Evolutionary conservation across 2,888 invertebrate species (phyloP).

Genomic region (Cheilosia urbana): DNA sequence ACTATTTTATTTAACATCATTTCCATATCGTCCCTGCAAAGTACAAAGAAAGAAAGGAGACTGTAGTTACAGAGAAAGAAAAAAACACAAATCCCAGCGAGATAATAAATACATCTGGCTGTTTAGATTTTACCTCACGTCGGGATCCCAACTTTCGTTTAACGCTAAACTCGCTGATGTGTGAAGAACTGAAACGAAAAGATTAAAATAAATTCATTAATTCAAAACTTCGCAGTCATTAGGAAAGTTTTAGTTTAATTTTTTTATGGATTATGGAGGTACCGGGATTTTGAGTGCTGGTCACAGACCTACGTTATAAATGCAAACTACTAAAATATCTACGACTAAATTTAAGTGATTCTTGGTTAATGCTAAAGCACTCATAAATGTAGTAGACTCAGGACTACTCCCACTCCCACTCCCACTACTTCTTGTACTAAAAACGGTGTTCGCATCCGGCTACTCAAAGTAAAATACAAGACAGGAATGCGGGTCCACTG

Average conservation of each 20-base stretch:
- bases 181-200: slow-evolving; percentile 92
- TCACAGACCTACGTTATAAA: too few species aligned
- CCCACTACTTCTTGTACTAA: too few species aligned
- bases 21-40: slow-evolving; percentile 96
- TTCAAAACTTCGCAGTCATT: slow-evolving; percentile 78
- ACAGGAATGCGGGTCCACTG: slow-evolving; percentile 1
- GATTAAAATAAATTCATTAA: slow-evolving; percentile 10
- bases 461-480: slow-evolving; percentile 22
- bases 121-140: slow-evolving; percentile 87
- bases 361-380: too few species aligned
- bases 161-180: slow-evolving; percentile 98
- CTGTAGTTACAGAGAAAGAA: slow-evolving; percentile 23
- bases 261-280: neutral
- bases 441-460: neutral
- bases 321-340: too few species aligned
- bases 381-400: too few species aligned
- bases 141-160: slow-evolving; percentile 99
- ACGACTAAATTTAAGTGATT: too few species aligned
- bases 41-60: slow-evolving; percentile 47
- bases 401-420: too few species aligned
- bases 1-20: slow-evolving; percentile 99
- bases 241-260: slow-evolving; percentile 64
- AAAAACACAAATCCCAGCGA: neutral
- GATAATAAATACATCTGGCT: neutral
- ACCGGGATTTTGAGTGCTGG: neutral